Evolutionary conservation across 2,113 vertebrate genomes (phyloP).

Genomic region (Herpetotheres cachinnans): DNA sequence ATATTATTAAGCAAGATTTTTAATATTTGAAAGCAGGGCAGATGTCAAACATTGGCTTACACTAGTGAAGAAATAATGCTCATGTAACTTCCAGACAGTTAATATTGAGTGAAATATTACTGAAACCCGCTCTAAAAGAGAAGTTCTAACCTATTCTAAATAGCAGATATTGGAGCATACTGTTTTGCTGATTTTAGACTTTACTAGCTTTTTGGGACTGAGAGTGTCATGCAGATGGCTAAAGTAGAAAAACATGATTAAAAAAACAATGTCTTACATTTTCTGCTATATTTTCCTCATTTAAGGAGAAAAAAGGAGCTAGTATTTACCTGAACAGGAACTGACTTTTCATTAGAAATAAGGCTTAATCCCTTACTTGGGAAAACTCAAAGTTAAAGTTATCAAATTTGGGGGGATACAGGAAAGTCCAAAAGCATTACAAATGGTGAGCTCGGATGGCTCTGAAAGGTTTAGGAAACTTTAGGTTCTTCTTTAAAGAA

Average conservation of each 20-base stretch:
- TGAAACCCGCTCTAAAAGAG: not conserved
- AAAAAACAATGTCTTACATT: not conserved
- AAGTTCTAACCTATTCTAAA: not conserved
- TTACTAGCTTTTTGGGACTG: not conserved
- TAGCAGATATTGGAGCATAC: not conserved
- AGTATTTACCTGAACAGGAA: not conserved
- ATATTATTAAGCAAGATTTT: not conserved
- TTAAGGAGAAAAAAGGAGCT: not conserved
- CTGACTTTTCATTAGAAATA: not conserved
- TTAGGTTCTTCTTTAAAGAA: not conserved
- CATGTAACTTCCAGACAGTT: not conserved
- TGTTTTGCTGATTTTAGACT: not conserved
- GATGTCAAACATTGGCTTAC: not conserved
- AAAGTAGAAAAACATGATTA: not conserved
- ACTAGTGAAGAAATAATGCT: not conserved
- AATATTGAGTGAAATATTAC: not conserved
- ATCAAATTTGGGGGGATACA: not conserved
- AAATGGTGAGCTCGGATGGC: not conserved
- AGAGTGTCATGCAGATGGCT: not conserved
- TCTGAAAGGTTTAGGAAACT: not conserved
- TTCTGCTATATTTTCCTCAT: not conserved
- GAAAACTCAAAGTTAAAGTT: not conserved
- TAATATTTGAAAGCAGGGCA: not conserved
- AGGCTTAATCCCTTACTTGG: not conserved
- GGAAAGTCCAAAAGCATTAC: not conserved